Conservation (phyloP, 2,888 invertebrate genomes). For the Mechanitis messenoides region DNA sequence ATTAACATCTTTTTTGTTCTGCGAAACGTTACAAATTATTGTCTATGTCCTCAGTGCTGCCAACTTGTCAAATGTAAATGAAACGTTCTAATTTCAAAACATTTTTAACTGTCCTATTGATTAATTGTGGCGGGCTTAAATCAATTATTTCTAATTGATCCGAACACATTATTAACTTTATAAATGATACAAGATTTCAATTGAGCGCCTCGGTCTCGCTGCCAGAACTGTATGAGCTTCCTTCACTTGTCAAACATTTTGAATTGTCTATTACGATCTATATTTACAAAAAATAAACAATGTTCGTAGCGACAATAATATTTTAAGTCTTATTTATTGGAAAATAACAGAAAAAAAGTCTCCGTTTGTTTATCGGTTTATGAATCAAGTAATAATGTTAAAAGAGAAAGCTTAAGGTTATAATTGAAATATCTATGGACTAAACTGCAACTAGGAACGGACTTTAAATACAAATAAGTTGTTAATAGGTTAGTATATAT, state of each 20-base stretch:
- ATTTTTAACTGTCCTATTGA: conserved; percentile 5
- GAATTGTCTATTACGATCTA: background rate
- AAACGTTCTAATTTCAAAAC: conserved; percentile 6
- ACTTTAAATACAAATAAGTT: background rate
- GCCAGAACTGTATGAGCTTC: background rate
- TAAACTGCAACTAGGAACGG: conserved; percentile 6
- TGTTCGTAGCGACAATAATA: too few species aligned
- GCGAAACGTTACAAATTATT: conserved; percentile 37
- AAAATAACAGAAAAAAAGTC: too few species aligned
- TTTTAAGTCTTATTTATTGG: too few species aligned
- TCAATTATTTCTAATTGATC: conserved; percentile 8
- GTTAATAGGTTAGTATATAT: background rate
- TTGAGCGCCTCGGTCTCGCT: background rate
- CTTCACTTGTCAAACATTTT: background rate
- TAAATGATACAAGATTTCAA: conserved; percentile 7
- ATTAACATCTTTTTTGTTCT: conserved; percentile 28
- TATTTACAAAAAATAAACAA: too few species aligned
- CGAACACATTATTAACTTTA: conserved; percentile 7
- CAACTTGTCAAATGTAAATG: conserved; percentile 30
- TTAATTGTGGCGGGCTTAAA: conserved; percentile 2
- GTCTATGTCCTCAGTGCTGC: conserved; percentile 41
- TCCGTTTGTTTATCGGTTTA: too few species aligned
- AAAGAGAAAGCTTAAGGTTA: conserved; percentile 8
- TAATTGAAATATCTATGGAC: conserved; percentile 18
- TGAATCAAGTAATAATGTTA: background rate